Conservation (phyloP, 2,888 invertebrate genomes). For the Yponomeuta plumbellus region DNA sequence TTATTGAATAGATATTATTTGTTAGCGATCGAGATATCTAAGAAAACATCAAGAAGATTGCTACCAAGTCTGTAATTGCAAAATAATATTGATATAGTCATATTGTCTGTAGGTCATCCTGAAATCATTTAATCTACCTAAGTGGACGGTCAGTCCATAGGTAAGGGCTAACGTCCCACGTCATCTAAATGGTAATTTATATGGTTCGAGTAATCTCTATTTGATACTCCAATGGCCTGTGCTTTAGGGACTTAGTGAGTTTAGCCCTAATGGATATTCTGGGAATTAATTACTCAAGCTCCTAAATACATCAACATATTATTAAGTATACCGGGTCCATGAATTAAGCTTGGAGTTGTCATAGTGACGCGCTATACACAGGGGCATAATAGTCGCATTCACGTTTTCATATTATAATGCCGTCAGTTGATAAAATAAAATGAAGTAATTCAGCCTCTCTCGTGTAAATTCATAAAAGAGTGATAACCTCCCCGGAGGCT, state of each 20-base stretch:
- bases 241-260: neutral
- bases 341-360: neutral
- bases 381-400: neutral
- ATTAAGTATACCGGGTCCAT: neutral
- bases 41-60: neutral
- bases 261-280: neutral
- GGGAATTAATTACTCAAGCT: neutral
- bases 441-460: neutral
- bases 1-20: no score
- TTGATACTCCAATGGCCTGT: neutral
- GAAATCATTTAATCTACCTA: neutral
- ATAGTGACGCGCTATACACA: neutral
- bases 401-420: neutral
- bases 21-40: neutral
- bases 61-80: neutral
- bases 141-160: neutral
- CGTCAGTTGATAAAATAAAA: neutral
- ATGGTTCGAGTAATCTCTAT: neutral
- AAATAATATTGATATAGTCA: neutral
- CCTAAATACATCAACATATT: no score
- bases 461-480: slow-evolving; percentile 15
- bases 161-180: neutral
- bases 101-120: no score
- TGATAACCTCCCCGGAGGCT: slow-evolving; percentile 16
- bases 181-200: neutral